Conservation (phyloP, 2,113 vertebrate species). For the Salvelinus sp. region DNA sequence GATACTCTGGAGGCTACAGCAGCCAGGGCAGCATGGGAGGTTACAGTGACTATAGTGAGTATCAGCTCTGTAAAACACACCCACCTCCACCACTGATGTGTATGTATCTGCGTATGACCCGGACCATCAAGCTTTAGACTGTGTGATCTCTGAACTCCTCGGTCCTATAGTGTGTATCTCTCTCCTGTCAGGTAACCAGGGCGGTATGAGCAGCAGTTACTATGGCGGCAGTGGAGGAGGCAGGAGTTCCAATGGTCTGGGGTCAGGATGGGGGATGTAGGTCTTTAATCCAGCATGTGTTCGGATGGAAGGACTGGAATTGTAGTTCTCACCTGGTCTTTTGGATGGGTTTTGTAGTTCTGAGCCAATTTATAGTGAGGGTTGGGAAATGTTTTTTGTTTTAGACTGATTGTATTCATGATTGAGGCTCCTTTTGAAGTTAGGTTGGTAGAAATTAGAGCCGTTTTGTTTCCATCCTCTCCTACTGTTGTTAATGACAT, state of each 20-base stretch:
- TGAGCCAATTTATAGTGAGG: too few species aligned
- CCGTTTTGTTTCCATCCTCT: conserved; percentile 36
- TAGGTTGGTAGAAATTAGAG: not conserved
- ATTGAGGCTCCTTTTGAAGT: not conserved
- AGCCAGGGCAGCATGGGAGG: conserved; percentile 96
- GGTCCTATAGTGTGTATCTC: conserved; percentile 75
- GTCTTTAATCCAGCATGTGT: conserved; percentile 45
- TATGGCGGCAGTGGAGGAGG: conserved; percentile 85
- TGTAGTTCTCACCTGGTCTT: conserved; percentile 40
- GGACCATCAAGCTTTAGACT: too few species aligned
- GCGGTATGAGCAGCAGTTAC: conserved; percentile 93
- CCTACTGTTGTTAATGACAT: conserved; percentile 33
- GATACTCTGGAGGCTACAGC: conserved; percentile 91
- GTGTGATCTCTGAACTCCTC: conserved; percentile 40
- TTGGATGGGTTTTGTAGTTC: too few species aligned
- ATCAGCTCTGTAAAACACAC: conserved; percentile 47
- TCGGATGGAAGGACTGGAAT: conserved; percentile 65
- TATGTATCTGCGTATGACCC: too few species aligned
- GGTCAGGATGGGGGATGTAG: conserved; percentile 82
- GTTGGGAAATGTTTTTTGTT: conserved; percentile 36
- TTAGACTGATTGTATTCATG: conserved; percentile 34
- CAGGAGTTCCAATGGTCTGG: conserved; percentile 86
- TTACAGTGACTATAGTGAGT: conserved; percentile 90
- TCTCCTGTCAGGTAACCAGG: conserved; percentile 91
- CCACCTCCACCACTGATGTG: too few species aligned